A percentile compares a stretch with the other conserved stretches of the same genome.
Conservation (phyloP, 2,113 vertebrate genomes). For the Manacus vitellinus region DNA sequence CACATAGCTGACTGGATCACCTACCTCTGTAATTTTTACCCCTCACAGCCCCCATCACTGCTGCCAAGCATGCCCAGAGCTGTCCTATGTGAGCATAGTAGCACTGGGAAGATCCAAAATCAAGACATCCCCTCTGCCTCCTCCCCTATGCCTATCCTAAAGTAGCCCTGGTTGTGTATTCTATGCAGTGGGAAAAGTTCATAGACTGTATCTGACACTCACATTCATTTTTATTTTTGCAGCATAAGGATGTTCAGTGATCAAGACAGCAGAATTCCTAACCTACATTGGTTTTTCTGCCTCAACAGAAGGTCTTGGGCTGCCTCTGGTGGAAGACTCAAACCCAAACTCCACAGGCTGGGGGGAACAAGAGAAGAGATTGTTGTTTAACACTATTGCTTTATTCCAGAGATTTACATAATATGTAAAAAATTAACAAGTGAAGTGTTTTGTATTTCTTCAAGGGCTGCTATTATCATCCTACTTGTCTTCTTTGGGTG, state of each 20-base stretch:
- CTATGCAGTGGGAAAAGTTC: background rate
- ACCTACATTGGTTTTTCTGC: background rate
- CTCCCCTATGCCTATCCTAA: background rate
- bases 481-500: background rate
- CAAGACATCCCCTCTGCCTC: background rate
- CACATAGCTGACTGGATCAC: background rate
- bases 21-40: background rate
- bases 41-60: background rate
- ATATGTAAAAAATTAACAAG: background rate
- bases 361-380: background rate
- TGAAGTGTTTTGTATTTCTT: background rate
- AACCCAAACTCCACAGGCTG: background rate
- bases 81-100: background rate
- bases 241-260: background rate
- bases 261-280: background rate
- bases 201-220: background rate
- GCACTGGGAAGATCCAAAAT: background rate
- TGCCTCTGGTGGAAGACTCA: background rate
- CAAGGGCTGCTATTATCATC: background rate
- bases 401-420: background rate
- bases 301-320: background rate
- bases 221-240: background rate
- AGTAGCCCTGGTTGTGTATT: background rate
- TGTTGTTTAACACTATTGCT: background rate
- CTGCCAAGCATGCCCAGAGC: background rate